A percentile compares a stretch with the other conserved stretches of the same genome.
These are phyloP conservation scores for Ypsolopha sequella DNA, from an alignment of 2,888 invertebrate genomes.

Conservation along the genomic window DNA sequence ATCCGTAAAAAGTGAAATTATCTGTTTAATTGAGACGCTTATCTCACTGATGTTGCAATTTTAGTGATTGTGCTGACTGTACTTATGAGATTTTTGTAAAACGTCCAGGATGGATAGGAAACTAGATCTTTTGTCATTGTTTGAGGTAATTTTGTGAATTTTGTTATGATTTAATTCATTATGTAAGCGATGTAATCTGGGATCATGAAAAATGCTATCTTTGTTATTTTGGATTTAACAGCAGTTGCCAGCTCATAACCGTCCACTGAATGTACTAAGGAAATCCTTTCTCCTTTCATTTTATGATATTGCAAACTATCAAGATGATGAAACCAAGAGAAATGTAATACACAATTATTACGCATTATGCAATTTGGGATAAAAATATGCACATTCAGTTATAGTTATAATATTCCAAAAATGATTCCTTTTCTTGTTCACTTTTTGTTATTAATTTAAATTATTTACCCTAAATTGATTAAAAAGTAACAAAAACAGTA, in stretches of 20 bases:
- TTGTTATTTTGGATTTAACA: background rate
- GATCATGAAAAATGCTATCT: background rate
- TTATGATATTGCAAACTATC: no score
- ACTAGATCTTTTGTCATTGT: constrained; percentile 59
- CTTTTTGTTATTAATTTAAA: no score
- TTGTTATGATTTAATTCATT: background rate
- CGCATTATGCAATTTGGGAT: no score
- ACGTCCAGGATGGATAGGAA: constrained; percentile 58
- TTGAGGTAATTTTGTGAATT: constrained; percentile 50
- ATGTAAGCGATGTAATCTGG: background rate
- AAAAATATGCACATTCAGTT: no score
- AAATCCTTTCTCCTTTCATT: no score
- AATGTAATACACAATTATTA: no score
- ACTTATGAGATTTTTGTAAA: constrained; percentile 26
- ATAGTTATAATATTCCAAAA: no score
- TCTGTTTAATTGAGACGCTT: constrained; percentile 17
- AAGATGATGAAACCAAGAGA: no score
- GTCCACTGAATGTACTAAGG: no score
- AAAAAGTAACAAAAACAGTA: background rate
- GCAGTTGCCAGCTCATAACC: background rate
- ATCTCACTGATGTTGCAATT: constrained; percentile 27
- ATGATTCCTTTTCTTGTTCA: no score
- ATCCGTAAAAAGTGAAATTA: constrained; percentile 18
- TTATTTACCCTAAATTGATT: no score
- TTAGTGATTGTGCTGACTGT: constrained; percentile 21